Evolutionary conservation across 2,888 invertebrate genomes (phyloP).

Genomic region (Stenurella melanura): DNA sequence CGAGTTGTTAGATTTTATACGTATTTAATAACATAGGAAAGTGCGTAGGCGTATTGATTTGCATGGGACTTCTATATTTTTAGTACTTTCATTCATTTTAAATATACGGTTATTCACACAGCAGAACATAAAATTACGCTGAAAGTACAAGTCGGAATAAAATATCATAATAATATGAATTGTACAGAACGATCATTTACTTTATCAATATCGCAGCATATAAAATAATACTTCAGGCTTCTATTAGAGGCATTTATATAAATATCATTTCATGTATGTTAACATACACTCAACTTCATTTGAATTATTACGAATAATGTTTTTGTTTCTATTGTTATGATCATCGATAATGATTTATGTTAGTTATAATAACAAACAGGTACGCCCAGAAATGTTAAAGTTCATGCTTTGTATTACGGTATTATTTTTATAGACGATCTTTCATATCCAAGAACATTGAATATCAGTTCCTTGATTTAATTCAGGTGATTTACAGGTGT

Average conservation of each 20-base stretch:
- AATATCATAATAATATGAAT: neutral
- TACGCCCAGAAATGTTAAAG: slow-evolving; percentile 1
- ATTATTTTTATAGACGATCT: slow-evolving; percentile 5
- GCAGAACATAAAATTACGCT: neutral
- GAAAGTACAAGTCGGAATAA: neutral
- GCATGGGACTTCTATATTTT: neutral
- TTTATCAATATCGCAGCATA: neutral
- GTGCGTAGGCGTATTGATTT: neutral
- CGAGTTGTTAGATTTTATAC: neutral
- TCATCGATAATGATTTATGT: slow-evolving; percentile 10
- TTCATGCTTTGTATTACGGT: neutral
- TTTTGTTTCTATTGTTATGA: slow-evolving; percentile 12
- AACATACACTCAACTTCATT: neutral
- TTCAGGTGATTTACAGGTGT: neutral
- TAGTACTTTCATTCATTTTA: neutral
- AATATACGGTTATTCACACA: neutral
- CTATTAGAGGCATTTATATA: neutral
- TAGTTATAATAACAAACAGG: slow-evolving; percentile 1
- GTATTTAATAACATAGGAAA: neutral
- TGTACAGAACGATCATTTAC: neutral
- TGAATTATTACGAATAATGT: neutral
- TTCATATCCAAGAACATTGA: neutral
- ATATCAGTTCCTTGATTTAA: neutral
- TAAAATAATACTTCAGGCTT: neutral
- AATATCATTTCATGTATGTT: neutral